phyloP scores from a whole-genome alignment of 2,888 invertebrate species.

The Didymodactylos carnosus region DNA sequence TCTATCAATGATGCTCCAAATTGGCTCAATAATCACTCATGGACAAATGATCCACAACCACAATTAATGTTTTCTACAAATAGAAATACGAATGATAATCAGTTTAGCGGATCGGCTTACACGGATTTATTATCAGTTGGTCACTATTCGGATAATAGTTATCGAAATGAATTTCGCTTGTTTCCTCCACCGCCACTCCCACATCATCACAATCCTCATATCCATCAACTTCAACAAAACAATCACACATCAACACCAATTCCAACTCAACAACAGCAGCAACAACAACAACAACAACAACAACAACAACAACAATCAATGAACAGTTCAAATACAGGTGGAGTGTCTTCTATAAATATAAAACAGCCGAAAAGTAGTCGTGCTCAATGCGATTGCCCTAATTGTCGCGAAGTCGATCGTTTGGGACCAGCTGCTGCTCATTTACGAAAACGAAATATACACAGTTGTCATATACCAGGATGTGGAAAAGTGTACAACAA shows the following conservation, averaged over 20 bases:
- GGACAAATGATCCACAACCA: neutral
- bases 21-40: neutral
- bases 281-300: neutral
- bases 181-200: neutral
- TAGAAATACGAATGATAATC: neutral
- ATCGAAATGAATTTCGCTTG: neutral
- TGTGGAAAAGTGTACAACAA: constrained; percentile 56
- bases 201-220: neutral
- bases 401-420: constrained; percentile 79
- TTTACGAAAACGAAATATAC: constrained; percentile 9
- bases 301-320: neutral
- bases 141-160: neutral
- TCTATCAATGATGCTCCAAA: neutral
- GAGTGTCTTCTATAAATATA: too few species aligned
- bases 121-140: neutral
- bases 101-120: neutral
- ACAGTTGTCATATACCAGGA: constrained; percentile 20
- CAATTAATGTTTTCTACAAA: too few species aligned
- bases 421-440: neutral
- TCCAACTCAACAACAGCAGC: neutral
- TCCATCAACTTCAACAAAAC: neutral
- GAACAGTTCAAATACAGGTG: too few species aligned
- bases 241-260: neutral
- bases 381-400: constrained; percentile 88
- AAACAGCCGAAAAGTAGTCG: neutral